phyloP scores from a whole-genome alignment of 2,888 invertebrate genomes.

The Stenurella melanura region DNA sequence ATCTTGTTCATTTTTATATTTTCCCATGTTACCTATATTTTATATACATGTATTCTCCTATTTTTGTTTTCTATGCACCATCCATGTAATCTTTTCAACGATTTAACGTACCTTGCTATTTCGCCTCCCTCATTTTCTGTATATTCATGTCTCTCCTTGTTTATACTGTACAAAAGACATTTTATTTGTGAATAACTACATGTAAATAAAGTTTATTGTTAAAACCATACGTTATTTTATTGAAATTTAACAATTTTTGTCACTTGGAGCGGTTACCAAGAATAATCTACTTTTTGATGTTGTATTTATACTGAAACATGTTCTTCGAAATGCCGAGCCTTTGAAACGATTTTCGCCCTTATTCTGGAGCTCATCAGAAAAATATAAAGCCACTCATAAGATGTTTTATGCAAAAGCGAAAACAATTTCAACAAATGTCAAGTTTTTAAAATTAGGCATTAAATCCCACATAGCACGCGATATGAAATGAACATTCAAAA shows the following conservation, averaged over 20 bases:
- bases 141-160: conserved; percentile 1
- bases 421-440: too few species aligned
- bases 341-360: too few species aligned
- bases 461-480: too few species aligned
- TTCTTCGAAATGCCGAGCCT: too few species aligned
- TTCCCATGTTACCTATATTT: background rate
- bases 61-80: background rate
- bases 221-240: conserved; percentile 31
- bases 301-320: too few species aligned
- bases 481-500: too few species aligned
- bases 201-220: conserved; percentile 58
- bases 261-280: too few species aligned
- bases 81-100: background rate
- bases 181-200: conserved; percentile 48
- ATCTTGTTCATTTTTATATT: too few species aligned
- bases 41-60: background rate
- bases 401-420: too few species aligned
- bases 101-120: background rate
- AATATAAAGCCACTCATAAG: too few species aligned
- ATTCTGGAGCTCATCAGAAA: too few species aligned
- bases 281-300: background rate
- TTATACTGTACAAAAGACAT: conserved; percentile 22
- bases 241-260: background rate
- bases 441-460: too few species aligned
- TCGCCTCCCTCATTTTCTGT: conserved; percentile 16